phyloP scores from a whole-genome alignment of 30 jellyfish, hydroid and myxozoan species.

The Turritopsis dohrnii region DNA sequence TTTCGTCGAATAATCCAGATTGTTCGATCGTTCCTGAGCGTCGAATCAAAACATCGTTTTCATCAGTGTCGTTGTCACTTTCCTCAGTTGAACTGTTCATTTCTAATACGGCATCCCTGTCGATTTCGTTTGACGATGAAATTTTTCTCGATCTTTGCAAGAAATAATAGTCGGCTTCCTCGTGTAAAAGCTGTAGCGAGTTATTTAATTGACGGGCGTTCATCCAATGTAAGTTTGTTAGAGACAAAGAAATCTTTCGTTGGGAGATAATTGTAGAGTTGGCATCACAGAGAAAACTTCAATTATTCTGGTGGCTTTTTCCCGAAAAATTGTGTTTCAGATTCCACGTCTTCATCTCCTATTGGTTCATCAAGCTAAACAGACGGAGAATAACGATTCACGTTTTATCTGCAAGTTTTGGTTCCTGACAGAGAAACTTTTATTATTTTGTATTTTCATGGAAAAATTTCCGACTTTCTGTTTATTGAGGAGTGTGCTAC shows the following conservation, averaged over 20 bases:
- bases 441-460: too few species aligned
- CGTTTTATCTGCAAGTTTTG: too few species aligned
- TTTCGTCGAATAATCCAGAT: neutral
- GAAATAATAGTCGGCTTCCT: neutral
- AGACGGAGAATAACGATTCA: neutral
- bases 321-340: neutral
- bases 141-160: neutral
- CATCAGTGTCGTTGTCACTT: neutral
- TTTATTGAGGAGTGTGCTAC: too few species aligned
- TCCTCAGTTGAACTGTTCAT: neutral
- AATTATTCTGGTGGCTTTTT: neutral
- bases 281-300: neutral
- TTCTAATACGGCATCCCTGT: neutral
- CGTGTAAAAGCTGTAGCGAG: neutral
- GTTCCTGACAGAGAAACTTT: too few species aligned
- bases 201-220: neutral
- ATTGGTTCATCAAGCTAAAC: neutral
- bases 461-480: too few species aligned
- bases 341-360: neutral
- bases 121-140: neutral
- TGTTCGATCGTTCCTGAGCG: neutral
- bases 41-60: neutral
- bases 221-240: neutral
- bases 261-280: neutral
- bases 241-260: neutral